Evolutionary conservation across 2,888 invertebrate genomes (phyloP).

Genomic region (Lasioglossum oenotherae): DNA sequence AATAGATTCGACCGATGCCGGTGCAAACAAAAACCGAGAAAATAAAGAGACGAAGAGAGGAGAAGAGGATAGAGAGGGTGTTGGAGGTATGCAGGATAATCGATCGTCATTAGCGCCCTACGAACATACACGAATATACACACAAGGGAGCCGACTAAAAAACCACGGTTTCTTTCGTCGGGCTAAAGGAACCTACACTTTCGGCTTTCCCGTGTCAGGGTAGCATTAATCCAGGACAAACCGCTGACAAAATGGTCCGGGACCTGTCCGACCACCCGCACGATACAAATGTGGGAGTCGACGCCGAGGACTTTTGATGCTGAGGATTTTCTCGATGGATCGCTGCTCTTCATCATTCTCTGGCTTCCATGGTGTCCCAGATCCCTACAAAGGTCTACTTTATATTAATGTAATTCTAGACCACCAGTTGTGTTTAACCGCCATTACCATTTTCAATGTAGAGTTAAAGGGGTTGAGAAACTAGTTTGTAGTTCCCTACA

Average conservation of each 20-base stretch:
- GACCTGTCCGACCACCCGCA: slow-evolving; percentile 74
- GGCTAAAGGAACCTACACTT: slow-evolving; percentile 31
- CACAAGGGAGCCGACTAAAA: slow-evolving; percentile 28
- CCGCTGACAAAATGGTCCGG: slow-evolving; percentile 62
- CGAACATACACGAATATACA: slow-evolving; percentile 33
- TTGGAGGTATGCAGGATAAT: slow-evolving; percentile 67
- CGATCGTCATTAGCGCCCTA: slow-evolving; percentile 77
- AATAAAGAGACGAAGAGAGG: slow-evolving; percentile 22
- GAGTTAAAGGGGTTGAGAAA: no score
- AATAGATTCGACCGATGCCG: slow-evolving; percentile 57
- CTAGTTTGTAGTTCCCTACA: no score
- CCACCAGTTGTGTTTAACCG: not conserved
- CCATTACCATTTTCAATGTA: not conserved
- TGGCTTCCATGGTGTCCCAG: not conserved
- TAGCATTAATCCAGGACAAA: slow-evolving; percentile 68
- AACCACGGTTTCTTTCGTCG: slow-evolving; percentile 25
- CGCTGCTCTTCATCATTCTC: not conserved
- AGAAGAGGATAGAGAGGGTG: slow-evolving; percentile 8
- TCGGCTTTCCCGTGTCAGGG: slow-evolving; percentile 66
- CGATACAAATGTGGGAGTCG: slow-evolving; percentile 74
- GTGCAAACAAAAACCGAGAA: slow-evolving; percentile 39
- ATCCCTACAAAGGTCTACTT: not conserved
- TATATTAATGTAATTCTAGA: not conserved
- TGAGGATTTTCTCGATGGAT: not conserved
- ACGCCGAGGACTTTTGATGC: slow-evolving; percentile 30